These are phyloP conservation scores for Radopholus similis DNA, from an alignment of 1,140 invertebrate species.

Conservation along the genomic window DNA sequence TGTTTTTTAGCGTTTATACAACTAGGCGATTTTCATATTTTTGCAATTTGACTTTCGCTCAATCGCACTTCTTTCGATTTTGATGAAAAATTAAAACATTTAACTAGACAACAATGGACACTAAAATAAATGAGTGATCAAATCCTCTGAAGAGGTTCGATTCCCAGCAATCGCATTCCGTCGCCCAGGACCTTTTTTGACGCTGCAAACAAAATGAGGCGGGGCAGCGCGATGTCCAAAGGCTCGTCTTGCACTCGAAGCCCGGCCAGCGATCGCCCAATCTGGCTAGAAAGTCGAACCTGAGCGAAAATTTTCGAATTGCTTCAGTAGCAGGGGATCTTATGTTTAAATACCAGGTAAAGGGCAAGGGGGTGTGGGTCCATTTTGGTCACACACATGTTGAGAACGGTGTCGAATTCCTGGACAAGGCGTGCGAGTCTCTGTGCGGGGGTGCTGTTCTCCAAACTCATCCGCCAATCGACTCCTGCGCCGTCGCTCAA, in stretches of 20 bases:
- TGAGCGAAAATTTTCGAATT: background rate
- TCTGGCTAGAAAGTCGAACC: slow-evolving; percentile 14
- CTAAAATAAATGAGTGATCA: background rate
- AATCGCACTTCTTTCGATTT: background rate
- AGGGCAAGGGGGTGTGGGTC: slow-evolving; percentile 13
- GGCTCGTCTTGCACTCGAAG: slow-evolving; percentile 33
- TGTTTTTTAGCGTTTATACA: background rate
- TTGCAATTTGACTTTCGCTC: background rate
- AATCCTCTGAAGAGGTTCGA: slow-evolving; percentile 24
- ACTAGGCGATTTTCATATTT: background rate
- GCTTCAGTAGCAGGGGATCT: background rate
- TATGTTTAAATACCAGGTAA: slow-evolving; percentile 1
- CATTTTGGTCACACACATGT: background rate
- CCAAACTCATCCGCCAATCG: background rate
- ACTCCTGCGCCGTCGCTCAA: background rate
- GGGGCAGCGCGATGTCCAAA: slow-evolving; percentile 20
- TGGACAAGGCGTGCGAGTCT: slow-evolving; percentile 10
- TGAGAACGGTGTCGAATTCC: slow-evolving; percentile 23
- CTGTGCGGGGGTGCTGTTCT: background rate
- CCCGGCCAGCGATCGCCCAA: slow-evolving; percentile 20
- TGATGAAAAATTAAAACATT: background rate
- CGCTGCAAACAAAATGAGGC: slow-evolving; percentile 32
- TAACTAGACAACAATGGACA: background rate
- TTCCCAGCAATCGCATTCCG: slow-evolving; percentile 29
- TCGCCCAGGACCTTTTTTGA: slow-evolving; percentile 36